Percentiles rank a stretch among this genome's conserved stretches.
These are phyloP conservation scores for Dendrophyllia cribrosa DNA, from an alignment of 64 coral and sea anemone genomes.

Conservation along the genomic window DNA sequence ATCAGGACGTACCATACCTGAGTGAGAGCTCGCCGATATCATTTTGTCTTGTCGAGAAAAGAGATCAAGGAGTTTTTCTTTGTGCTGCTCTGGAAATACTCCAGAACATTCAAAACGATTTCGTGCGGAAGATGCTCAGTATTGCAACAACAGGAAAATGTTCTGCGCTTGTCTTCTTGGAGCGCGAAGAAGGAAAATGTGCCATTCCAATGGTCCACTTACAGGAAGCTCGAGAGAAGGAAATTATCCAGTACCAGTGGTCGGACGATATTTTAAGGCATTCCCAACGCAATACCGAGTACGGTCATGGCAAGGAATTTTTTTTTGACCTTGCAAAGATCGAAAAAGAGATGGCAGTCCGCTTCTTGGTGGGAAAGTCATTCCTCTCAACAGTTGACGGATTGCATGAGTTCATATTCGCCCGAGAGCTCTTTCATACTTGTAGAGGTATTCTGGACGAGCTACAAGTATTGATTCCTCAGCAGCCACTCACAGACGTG, in stretches of 20 bases:
- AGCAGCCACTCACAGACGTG: slow-evolving; percentile 52
- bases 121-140: slow-evolving; percentile 68
- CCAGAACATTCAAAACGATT: slow-evolving; percentile 79
- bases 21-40: slow-evolving; percentile 76
- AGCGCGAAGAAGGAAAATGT: slow-evolving; percentile 26
- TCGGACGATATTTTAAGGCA: slow-evolving; percentile 80
- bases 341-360: slow-evolving; percentile 77
- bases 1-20: slow-evolving; percentile 47
- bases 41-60: slow-evolving; percentile 77
- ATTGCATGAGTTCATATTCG: slow-evolving; percentile 81
- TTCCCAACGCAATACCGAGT: slow-evolving; percentile 81
- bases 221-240: slow-evolving; percentile 92
- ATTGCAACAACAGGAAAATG: slow-evolving; percentile 74
- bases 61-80: slow-evolving; percentile 64
- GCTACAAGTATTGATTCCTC: slow-evolving; percentile 72
- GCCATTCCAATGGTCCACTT: slow-evolving; percentile 59
- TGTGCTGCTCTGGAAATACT: slow-evolving; percentile 65
- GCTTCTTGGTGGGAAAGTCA: slow-evolving; percentile 85
- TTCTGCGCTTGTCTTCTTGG: slow-evolving; percentile 74
- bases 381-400: slow-evolving; percentile 64
- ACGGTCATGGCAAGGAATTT: slow-evolving; percentile 82
- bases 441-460: slow-evolving; percentile 84
- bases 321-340: slow-evolving; percentile 85
- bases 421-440: slow-evolving; percentile 88
- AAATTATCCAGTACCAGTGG: slow-evolving; percentile 92